A percentile compares a stretch with the other conserved stretches of the same genome.
phyloP scores from a whole-genome alignment of 2,888 invertebrate genomes.

The Amphimallon solstitiale region DNA sequence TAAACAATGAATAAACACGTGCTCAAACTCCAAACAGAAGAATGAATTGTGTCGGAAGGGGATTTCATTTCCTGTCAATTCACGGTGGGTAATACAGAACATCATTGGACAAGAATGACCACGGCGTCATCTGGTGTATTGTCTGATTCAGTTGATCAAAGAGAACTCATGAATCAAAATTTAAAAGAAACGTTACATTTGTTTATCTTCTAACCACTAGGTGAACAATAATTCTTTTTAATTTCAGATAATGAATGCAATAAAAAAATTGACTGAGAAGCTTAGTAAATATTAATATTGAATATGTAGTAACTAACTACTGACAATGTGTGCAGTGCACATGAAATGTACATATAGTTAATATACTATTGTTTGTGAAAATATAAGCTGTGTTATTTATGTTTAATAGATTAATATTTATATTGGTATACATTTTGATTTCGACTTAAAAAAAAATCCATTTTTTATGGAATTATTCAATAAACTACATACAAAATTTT shows the following conservation, averaged over 20 bases:
- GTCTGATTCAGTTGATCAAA: too few species aligned
- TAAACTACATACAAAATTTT: slow-evolving; percentile 11
- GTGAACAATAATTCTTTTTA: slow-evolving; percentile 26
- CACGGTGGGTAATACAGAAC: neutral
- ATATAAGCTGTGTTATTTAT: slow-evolving; percentile 16
- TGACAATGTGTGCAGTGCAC: too few species aligned
- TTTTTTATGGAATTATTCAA: slow-evolving; percentile 18
- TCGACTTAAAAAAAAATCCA: slow-evolving; percentile 18
- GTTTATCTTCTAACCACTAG: too few species aligned
- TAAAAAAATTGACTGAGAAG: slow-evolving; percentile 26
- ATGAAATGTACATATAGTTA: too few species aligned
- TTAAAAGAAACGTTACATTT: too few species aligned
- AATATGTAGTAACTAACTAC: slow-evolving; percentile 24
- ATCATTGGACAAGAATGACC: neutral
- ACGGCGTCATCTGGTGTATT: neutral
- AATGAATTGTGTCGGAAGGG: neutral
- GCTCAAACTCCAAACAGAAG: neutral
- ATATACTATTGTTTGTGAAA: slow-evolving; percentile 17
- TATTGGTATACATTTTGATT: slow-evolving; percentile 13
- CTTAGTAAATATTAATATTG: slow-evolving; percentile 27
- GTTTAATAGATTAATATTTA: slow-evolving; percentile 7
- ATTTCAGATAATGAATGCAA: slow-evolving; percentile 21
- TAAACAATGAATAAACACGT: neutral
- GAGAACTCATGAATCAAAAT: too few species aligned
- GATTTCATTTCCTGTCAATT: neutral